Conservation (phyloP, 2,113 vertebrate species). For the Enhydra lutris region DNA sequence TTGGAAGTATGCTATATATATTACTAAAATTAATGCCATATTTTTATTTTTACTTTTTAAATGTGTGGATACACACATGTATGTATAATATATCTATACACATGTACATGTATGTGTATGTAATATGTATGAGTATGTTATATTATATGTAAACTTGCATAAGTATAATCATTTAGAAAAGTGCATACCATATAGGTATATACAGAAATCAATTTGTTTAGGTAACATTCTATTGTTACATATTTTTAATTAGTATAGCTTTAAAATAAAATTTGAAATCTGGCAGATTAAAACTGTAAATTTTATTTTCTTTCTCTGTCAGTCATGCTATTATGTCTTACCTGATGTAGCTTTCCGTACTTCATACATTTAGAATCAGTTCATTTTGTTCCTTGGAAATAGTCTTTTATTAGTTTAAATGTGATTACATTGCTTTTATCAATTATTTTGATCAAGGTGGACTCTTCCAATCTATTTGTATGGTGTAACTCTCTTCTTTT, state of each 20-base stretch:
- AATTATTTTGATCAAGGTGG: neutral
- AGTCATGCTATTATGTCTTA: neutral
- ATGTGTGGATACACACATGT: neutral
- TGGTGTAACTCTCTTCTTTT: neutral
- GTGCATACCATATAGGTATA: neutral
- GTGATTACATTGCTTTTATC: neutral
- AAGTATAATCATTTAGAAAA: neutral
- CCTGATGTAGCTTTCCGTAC: neutral
- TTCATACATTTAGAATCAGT: neutral
- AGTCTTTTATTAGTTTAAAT: neutral
- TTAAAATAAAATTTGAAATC: neutral
- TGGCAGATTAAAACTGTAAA: neutral
- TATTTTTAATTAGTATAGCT: neutral
- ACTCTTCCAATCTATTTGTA: neutral
- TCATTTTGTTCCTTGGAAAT: neutral
- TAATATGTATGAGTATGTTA: neutral
- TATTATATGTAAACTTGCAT: neutral
- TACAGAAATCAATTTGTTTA: neutral
- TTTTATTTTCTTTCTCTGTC: neutral
- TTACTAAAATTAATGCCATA: neutral
- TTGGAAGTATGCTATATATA: neutral
- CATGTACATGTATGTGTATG: neutral
- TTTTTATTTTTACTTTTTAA: neutral
- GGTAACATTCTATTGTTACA: neutral
- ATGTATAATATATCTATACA: neutral